Percentiles rank a stretch among this genome's conserved stretches.
These are phyloP conservation scores for Clepsis dumicolana DNA, from an alignment of 2,888 invertebrate species.

Conservation along the genomic window DNA sequence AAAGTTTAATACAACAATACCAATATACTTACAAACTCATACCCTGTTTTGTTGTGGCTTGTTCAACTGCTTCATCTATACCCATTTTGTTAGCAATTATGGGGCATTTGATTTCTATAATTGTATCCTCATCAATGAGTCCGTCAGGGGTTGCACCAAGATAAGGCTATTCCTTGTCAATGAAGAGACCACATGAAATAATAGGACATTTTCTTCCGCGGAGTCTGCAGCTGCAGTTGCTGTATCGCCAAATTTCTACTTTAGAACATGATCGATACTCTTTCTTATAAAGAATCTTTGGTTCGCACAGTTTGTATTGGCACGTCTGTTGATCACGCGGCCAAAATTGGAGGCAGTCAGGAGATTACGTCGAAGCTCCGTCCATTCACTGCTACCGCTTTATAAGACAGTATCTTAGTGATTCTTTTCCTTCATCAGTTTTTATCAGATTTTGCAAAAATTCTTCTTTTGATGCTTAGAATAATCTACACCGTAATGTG, in stretches of 20 bases:
- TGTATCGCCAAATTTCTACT: constrained; percentile 7
- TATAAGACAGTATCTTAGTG: constrained; percentile 42
- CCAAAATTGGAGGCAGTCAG: constrained; percentile 48
- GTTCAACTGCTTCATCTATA: not conserved
- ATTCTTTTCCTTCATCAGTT: constrained; percentile 25
- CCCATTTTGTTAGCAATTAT: constrained; percentile 17
- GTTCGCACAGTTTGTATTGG: no score
- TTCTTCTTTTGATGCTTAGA: not conserved
- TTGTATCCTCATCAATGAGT: constrained; percentile 18
- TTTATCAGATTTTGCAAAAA: constrained; percentile 20
- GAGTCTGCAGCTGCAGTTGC: constrained; percentile 21
- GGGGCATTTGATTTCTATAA: constrained; percentile 46
- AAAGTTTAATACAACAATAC: no score
- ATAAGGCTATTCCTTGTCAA: constrained; percentile 39
- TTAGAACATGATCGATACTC: not conserved
- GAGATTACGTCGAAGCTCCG: constrained; percentile 44
- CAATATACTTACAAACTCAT: no score
- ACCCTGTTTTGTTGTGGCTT: no score
- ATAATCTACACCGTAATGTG: constrained; percentile 9
- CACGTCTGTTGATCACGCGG: no score
- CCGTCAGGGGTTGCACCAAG: constrained; percentile 47
- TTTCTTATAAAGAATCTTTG: no score
- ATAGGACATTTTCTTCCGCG: constrained; percentile 36
- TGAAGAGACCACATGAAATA: constrained; percentile 42
- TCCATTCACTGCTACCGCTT: constrained; percentile 44